Evolutionary conservation across 2,888 invertebrate species (phyloP), one percentile per base, ranked within the genome.

Genomic region (Frankliniella fusca): DNA sequence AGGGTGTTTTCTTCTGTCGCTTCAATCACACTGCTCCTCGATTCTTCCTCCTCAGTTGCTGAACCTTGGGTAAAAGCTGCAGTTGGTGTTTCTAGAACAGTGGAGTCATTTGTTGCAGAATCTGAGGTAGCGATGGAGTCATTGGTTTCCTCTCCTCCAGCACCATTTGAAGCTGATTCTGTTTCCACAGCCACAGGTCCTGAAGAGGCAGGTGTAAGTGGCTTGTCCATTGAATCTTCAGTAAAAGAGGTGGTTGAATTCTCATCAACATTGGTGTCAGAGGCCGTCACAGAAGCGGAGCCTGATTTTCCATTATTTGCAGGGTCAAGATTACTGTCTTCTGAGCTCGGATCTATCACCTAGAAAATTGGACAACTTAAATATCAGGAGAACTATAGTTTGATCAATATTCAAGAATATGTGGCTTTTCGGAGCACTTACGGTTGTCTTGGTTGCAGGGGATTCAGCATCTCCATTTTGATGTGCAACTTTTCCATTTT

Each of bases 281-380:
- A 90, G 85, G 91, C 91, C 85, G 91, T 90, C 23, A 91, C 91
- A 83, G 88, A 86, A 81, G 86, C 88, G 84, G 87, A 88, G 85
- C 85, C 87, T 85, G 83, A 28, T 87, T 89, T 88, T 27, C 90
- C 89, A 86, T 90, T 89, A 82, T 87, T 85, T 84, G 93, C 90
- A 85, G 93, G 92, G 87, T 94, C 95, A 85, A 93, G 92, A 88
- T 94, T 94, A 87, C 95, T 95, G 88, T 95, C 95, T 87, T 95
- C 95, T 81, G 92, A 92, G 83, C 86, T 88, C 88, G 84, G 87
- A 84, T 83, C 87, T 84, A 83, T 87, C 85, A 86, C 85, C 87
- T 86, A 83, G 80, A 85, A 82, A 50, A 80, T 65, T 50, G 27
- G n/a, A 70, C 54, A 76, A n/a, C 38, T 38, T 5, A 5, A 5